Evolutionary conservation across 2,113 vertebrate genomes (phyloP), one percentile per base, ranked within the genome.

Genomic region (Cyphomyrus discorhynchus): DNA sequence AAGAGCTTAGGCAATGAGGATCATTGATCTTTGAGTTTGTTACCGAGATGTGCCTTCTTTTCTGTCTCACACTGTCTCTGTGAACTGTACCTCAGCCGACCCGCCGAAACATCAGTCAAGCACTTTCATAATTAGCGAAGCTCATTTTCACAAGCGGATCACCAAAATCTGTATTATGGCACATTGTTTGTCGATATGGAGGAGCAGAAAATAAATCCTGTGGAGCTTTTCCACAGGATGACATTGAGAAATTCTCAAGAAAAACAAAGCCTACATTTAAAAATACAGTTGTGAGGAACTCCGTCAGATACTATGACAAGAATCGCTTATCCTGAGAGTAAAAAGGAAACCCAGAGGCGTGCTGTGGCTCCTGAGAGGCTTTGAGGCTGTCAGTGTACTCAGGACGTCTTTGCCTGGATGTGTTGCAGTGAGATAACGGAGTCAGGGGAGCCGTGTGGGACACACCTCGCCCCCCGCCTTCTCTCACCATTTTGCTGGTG

Each of bases 371-470:
- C 13, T 39, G 70, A 17, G 74, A 17, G 74, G 35, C 74, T 42
- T 19, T 42, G 13, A 80, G 74, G 74, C 45, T 42, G 74, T 80
- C 74, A 80, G 35, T 35, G 4, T 42, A 19, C 74, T 47, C 19
- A 35, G 47, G n/a, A 47, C 8, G 31, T 86, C 17, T 50, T 4
- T 50, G 45, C 27, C 11, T 66, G 45, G 4, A 49, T 90, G 56
- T 90, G 77, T 92, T 90, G 58, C 27, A 27, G n/a, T 39, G 89
- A 93, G 95, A 95, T 95, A 95, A 95, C 88, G 91, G 90, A 70
- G 90, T 56, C 89, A 47, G 24, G 83, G 42, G 88, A 91, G 35
- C 52, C 88, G 17, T 49, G 2, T 10, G 46, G 46, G 46, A 93
- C 93, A 88, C 95, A 92, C 95, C 95, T 94, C 90, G 45, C 11